These are phyloP conservation scores for Thereva unica DNA, from an alignment of 2,888 invertebrate genomes.

Conservation along the genomic window DNA sequence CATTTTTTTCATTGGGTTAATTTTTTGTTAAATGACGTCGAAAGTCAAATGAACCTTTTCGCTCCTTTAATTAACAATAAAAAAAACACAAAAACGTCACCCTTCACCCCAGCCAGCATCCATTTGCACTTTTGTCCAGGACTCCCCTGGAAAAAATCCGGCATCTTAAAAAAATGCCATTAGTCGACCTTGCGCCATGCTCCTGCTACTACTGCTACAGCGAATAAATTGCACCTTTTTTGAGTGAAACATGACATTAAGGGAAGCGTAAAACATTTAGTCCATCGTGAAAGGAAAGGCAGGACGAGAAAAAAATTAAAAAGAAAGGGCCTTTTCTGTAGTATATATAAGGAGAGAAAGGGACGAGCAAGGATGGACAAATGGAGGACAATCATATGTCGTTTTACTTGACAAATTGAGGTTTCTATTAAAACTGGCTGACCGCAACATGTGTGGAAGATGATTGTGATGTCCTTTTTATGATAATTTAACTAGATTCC, in stretches of 20 bases:
- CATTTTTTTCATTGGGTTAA: conserved; percentile 39
- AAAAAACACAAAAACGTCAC: conserved; percentile 6
- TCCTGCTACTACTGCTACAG: not conserved
- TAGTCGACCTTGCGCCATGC: conserved; percentile 12
- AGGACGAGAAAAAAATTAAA: conserved; percentile 7
- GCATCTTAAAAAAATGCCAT: conserved; percentile 13
- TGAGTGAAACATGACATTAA: conserved; percentile 36
- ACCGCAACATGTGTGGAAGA: conserved; percentile 26
- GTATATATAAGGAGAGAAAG: not conserved
- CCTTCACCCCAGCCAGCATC: conserved; percentile 6
- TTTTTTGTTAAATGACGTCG: conserved; percentile 42
- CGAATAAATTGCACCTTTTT: conserved; percentile 36
- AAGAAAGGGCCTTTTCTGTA: conserved; percentile 4
- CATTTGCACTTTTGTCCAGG: conserved; percentile 20
- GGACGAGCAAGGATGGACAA: not conserved
- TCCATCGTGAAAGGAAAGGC: conserved; percentile 4
- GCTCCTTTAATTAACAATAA: conserved; percentile 39
- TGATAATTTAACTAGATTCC: conserved; percentile 24
- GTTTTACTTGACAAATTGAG: conserved; percentile 29
- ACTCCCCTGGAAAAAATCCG: conserved; percentile 10
- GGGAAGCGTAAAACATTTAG: conserved; percentile 38
- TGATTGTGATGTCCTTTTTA: conserved; percentile 35
- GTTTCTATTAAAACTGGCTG: conserved; percentile 24
- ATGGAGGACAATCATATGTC: conserved; percentile 15
- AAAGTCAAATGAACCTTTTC: conserved; percentile 40